Base-by-base conservation (phyloP, 1,140 invertebrate genomes). In the Zophobas atratus region DNA sequence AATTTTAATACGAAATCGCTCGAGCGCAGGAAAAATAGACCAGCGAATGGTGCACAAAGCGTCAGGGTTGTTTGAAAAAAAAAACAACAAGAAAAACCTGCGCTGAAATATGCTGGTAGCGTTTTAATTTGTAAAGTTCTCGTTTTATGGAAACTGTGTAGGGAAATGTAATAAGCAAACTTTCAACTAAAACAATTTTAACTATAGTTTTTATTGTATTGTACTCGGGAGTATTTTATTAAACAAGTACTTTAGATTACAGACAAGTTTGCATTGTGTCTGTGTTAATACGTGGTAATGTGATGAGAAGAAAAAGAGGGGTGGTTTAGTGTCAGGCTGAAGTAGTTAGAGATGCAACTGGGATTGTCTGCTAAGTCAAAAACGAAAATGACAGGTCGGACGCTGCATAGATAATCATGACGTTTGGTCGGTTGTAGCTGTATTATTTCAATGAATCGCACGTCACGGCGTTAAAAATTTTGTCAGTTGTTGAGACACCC, bases 161-260 rank as follows among this genome's bases (percentile, higher is more conserved):
- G 78, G 78, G 78, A 79, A 76, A 76, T 76, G 78, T 79, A 79
- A 79, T 79, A 79, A 79, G 78, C 74, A 79, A 79, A 79, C 70
- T 79, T 79, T 57, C 56, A 72, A 76, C 78, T 43, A 79, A 76
- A 79, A 79, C 78, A 79, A 79, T 73, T 79, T 63, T 63, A 76
- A 76, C 74, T 72, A 73, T 76, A 79, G 74, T 79, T 79, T 79
- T 79, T 79, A 79, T 79, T 76, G 78, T 79, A 79, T 73, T 79
- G 67, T 78, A 71, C 77, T 79, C 73, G 41, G 33, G 74, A 79
- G 73, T 79, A 76, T 79, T 79, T 76, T 79, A 76, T 76, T 55
- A 79, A 76, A 76, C 74, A 79, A 76, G 38, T 79, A 75, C 70
- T 77, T 72, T 73, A 77, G 70, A 75, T 75, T 76, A 76, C 73